Evolutionary conservation across 2,797 vertebrate species (phyloP).

Genomic region (Coilia nasus): DNA sequence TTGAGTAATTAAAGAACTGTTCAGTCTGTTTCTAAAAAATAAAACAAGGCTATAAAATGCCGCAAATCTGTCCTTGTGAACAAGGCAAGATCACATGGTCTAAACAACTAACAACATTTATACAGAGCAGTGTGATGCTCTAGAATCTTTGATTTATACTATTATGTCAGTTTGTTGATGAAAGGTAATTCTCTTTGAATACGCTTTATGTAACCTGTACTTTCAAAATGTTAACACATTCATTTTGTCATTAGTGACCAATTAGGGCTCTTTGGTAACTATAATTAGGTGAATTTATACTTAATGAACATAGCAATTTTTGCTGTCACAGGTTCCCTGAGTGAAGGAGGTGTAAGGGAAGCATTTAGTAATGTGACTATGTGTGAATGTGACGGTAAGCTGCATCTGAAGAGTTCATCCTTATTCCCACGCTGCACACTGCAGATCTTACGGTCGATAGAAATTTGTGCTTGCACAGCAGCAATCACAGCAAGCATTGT

Average conservation of each 20-base stretch:
- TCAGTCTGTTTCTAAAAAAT: neutral
- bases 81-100: neutral
- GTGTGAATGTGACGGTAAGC: neutral
- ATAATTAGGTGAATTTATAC: neutral
- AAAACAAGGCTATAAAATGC: neutral
- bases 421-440: neutral
- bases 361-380: no score
- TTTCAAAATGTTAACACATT: neutral
- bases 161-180: neutral
- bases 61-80: neutral
- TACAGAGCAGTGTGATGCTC: no score
- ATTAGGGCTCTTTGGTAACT: neutral
- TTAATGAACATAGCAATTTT: neutral
- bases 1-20: neutral
- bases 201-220: neutral
- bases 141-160: neutral
- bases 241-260: neutral
- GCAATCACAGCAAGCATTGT: neutral
- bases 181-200: neutral
- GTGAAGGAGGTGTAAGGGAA: neutral
- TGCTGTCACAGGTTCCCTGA: neutral
- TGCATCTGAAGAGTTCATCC: neutral
- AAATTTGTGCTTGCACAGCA: conserved; percentile 21
- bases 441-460: neutral
- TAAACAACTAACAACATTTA: neutral